Evolutionary conservation across 1,140 invertebrate genomes (phyloP).

Genomic region (Orchestia grillus): DNA sequence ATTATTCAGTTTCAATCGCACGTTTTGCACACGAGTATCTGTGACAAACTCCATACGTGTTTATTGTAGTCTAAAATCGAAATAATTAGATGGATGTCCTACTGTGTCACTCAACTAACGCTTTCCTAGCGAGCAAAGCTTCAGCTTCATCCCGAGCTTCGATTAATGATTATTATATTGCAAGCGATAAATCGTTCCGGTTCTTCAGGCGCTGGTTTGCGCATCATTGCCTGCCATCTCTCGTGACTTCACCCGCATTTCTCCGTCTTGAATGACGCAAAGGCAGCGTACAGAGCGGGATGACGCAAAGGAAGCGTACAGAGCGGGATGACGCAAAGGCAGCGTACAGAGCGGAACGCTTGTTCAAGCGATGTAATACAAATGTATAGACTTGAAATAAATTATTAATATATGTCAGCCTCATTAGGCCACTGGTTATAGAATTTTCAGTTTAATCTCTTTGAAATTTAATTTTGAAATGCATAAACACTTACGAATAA

Average conservation of each 20-base stretch:
- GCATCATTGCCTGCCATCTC: not conserved
- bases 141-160: not conserved
- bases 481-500: too few species aligned
- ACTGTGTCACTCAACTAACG: not conserved
- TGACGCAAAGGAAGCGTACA: not conserved
- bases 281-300: not conserved
- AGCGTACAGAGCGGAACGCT: not conserved
- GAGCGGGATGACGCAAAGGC: too few species aligned
- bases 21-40: not conserved
- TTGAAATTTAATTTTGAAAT: too few species aligned
- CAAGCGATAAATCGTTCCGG: not conserved
- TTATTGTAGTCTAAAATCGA: not conserved
- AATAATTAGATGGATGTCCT: not conserved
- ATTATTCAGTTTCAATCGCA: not conserved
- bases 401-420: not conserved
- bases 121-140: not conserved
- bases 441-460: not conserved
- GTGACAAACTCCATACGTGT: not conserved
- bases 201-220: not conserved
- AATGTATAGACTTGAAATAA: not conserved
- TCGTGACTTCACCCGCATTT: not conserved
- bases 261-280: not conserved
- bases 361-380: not conserved
- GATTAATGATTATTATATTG: not conserved
- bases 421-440: not conserved